Base-by-base conservation (phyloP, 1,140 invertebrate species). In the Pteromalus puparum region DNA sequence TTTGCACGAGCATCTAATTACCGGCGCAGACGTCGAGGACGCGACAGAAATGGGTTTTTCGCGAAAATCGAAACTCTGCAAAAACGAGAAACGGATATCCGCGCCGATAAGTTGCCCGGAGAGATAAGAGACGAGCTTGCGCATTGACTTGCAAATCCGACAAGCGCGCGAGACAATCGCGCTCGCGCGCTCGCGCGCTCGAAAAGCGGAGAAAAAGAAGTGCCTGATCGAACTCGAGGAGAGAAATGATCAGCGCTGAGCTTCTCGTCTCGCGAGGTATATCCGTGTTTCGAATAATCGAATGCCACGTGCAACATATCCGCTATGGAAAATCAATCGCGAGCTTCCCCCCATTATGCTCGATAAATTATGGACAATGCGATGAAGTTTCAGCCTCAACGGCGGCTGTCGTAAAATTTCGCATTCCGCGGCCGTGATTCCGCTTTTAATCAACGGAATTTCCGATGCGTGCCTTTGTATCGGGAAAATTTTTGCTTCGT, bases 141-240 rank as follows among this genome's bases (percentile, higher is more conserved):
- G 53, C 87, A 90, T 90, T 90, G 88, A 90, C 88, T 90, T 90
- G 89, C 88, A 90, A 90, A 90, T 90, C 82, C 83, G 76, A 75
- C 82, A 65, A 84, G 78, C 83, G 80, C 77, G 78, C 76, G 85
- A 87, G 86, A 87, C 86, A 87, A 83, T 61, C 46, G 81, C 67
- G 34, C 65, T 9, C 30, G 30, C 30, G 3, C 46, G 81, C 67
- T 26, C 65, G 13, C 30, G 30, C 30, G 3, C 1, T 65, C 0
- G 30, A 34, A 34, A 34, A 34, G 30, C 61, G 38, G n/a, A 46
- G 46, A 74, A 74, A 38, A 76, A 83, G 61, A 53, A 34, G 38
- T 81, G 30, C 30, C n/a, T n/a, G n/a, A 5, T 34, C 30, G 4
- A 34, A 34, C 30, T 34, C 30, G 30, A 34, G 30, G 30, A 30